phyloP scores from a whole-genome alignment of 2,113 vertebrate species.

The Fregata magnificens region DNA sequence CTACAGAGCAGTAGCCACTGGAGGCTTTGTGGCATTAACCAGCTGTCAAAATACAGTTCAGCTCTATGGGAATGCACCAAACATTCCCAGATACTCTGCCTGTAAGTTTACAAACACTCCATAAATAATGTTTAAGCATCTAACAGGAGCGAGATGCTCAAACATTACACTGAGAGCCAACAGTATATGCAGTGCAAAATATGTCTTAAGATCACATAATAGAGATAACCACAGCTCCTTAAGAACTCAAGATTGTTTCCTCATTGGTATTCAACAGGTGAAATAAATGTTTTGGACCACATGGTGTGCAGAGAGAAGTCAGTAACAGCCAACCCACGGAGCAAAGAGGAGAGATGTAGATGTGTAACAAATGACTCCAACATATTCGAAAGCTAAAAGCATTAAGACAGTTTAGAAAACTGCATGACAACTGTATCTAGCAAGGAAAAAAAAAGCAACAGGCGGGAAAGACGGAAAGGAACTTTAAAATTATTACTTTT shows the following conservation, averaged over 20 bases:
- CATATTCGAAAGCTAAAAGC: not conserved
- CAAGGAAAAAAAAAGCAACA: not conserved
- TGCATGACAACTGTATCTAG: not conserved
- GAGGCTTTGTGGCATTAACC: not conserved
- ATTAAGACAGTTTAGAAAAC: not conserved
- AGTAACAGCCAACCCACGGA: not conserved
- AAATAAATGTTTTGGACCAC: not conserved
- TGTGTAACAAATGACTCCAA: not conserved
- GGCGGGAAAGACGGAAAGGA: not conserved
- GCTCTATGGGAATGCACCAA: slow-evolving; percentile 2
- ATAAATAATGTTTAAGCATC: not conserved
- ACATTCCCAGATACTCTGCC: not conserved
- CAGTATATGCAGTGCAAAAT: not conserved
- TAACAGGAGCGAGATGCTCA: not conserved
- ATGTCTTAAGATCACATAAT: not conserved
- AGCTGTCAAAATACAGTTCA: slow-evolving; percentile 24
- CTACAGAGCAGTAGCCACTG: not conserved
- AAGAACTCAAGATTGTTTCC: not conserved
- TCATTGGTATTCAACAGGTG: not conserved
- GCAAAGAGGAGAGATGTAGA: not conserved
- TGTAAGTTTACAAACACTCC: slow-evolving; percentile 3
- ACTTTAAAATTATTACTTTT: not conserved
- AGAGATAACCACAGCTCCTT: not conserved
- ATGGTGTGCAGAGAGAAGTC: not conserved
- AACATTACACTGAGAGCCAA: not conserved